Percentiles rank a stretch among this genome's conserved stretches.
These are phyloP conservation scores for Heteromurus nitidus DNA, from an alignment of 2,888 invertebrate species.

Conservation along the genomic window DNA sequence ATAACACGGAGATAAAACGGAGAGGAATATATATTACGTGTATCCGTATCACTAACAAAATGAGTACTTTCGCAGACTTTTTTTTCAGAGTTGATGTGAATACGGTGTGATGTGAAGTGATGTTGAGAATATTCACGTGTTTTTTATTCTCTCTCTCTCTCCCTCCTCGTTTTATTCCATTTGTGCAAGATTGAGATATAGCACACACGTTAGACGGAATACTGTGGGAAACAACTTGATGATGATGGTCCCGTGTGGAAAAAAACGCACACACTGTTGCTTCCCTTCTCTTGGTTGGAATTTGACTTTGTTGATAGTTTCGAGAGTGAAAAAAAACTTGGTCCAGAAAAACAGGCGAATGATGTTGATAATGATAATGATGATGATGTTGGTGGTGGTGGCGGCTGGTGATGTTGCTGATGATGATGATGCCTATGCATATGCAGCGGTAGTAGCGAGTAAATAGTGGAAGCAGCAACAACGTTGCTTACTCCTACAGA, in stretches of 20 bases:
- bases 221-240: constrained; percentile 54
- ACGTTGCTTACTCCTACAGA: constrained; percentile 14
- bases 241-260: constrained; percentile 51
- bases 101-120: not conserved
- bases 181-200: not conserved
- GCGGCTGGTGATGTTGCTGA: not conserved
- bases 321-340: constrained; percentile 43
- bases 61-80: constrained; percentile 64
- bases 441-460: constrained; percentile 44
- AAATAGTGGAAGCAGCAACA: constrained; percentile 24
- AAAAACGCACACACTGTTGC: constrained; percentile 40
- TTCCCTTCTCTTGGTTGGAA: constrained; percentile 27
- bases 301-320: constrained; percentile 53
- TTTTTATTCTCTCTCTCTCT: constrained; percentile 11
- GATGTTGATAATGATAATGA: constrained; percentile 45
- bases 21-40: not conserved
- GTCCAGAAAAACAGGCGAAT: constrained; percentile 51
- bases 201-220: constrained; percentile 7
- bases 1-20: constrained; percentile 18
- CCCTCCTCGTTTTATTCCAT: too few species aligned
- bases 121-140: constrained; percentile 59
- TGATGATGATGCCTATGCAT: constrained; percentile 33
- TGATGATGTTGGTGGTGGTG: constrained; percentile 48
- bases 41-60: too few species aligned
- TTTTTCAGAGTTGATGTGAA: not conserved